Base-by-base conservation (phyloP, 2,888 invertebrate genomes). In the Drosophila helvetica region DNA sequence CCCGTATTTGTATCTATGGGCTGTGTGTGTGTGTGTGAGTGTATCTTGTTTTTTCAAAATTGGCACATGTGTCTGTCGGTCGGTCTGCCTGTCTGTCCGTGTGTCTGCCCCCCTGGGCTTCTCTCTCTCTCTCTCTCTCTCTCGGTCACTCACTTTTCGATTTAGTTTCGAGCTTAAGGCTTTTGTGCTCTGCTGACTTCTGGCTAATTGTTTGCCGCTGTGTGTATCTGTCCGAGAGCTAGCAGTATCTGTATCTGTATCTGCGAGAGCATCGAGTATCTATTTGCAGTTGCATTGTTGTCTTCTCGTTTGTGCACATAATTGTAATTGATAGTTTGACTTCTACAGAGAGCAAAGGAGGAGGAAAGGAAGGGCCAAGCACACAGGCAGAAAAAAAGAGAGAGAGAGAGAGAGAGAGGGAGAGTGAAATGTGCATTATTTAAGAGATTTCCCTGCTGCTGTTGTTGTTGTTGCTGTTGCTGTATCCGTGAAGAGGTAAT, bases 41-140 rank as follows among this genome's bases (percentile, higher is more conserved):
- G 77, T 78, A 79, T 85, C 80, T 84, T 54, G 85, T 74, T 77
- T 75, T 75, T 74, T 60, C 54, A 56, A 62, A 79, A 79, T 76
- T 78, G 75, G 71, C 78, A 64, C 67, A 68, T 68, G 55, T 55
- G 22, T 54, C 55, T 17, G 57, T 55, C 38, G 25, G 57, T 55
- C 38, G 25, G 22, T 52, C 4, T 27, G 22, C 33, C 12, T 19
- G 27, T 17, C 38, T 19, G 27, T 48, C 19, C 3, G n/a, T n/a
- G n/a, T n/a, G n/a, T n/a, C n/a, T n/a, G n/a, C 50, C 12, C 33
- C 25, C 47, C 4, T 12, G 57, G 25, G 45, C 43, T 46, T 53
- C 30, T 22, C 15, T 51, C 19, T 56, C 17, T 47, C 55, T 47
- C 27, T 42, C 18, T 38, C 22, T 50, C 22, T 22, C 6, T 25